Conservation (phyloP, 2,888 invertebrate species). For the Bombylius major region DNA sequence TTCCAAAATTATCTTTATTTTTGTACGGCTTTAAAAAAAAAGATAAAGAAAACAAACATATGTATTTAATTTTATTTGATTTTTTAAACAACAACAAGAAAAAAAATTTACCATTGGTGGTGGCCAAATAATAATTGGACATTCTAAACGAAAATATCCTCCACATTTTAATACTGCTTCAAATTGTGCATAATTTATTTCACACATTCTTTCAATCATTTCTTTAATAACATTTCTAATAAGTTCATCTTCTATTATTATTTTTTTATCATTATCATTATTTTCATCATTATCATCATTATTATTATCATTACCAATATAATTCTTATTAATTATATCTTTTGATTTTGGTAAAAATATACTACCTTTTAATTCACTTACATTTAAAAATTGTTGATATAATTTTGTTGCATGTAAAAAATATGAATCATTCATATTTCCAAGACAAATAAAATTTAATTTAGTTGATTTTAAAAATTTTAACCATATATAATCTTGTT, state of each 20-base stretch:
- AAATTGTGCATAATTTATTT: conserved; percentile 59
- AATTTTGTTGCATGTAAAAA: conserved; percentile 30
- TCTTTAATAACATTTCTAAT: conserved; percentile 30
- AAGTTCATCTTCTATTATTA: conserved; percentile 18
- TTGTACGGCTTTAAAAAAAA: conserved; percentile 26
- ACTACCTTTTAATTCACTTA: conserved; percentile 54
- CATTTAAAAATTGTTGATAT: conserved; percentile 69
- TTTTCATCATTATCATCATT: background rate
- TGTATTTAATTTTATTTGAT: no score
- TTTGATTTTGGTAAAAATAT: conserved; percentile 45
- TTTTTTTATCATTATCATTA: background rate
- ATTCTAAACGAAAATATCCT: conserved; percentile 46
- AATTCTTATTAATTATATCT: background rate
- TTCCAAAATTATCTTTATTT: conserved; percentile 11
- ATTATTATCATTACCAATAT: background rate
- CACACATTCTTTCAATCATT: conserved; percentile 54
- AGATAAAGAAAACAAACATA: background rate
- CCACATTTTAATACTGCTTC: conserved; percentile 63
- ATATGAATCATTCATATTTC: conserved; percentile 49
- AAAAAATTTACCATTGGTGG: conserved; percentile 45
- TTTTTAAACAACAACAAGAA: background rate
- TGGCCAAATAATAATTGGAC: conserved; percentile 59
- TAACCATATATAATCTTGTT: conserved; percentile 45
- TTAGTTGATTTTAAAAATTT: conserved; percentile 72
- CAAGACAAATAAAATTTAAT: conserved; percentile 61